Base-by-base conservation (phyloP, 2,113 vertebrate genomes). In the Uria lomvia region DNA sequence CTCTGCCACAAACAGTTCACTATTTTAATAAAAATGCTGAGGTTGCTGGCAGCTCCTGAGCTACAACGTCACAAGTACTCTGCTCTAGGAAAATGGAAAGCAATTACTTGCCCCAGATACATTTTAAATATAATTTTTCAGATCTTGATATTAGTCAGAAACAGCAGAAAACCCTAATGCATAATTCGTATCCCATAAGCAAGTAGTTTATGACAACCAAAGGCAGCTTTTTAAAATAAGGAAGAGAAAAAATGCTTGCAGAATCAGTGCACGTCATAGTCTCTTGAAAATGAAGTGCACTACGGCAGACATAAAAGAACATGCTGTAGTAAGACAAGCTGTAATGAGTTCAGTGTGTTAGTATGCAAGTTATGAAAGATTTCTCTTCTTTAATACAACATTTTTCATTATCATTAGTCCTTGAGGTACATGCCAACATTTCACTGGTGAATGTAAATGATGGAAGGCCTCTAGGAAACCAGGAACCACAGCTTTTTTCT, bases 381-480 rank as follows among this genome's bases (percentile, higher is more conserved):
- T 96, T 94, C 86, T 95, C 14, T 78, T 90, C 94, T 96, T 96
- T 92, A 96, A 95, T 74, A 85, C 82, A 96, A 82, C 79, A 95
- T 96, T 93, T 96, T 95, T 96, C 96, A 96, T 96, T 97, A 96
- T 94, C 95, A 96, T 97, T 96, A 97, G 88, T 96, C 97, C 95
- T 96, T 96, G 89, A 96, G 95, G 92, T 95, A 60, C 65, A 91
- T 30, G 53, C 68, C 85, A 95, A 29, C 71, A 49, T 94, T 92
- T 93, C 0, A 1, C 56, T 93, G 56, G n/a, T 78, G 92, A 96
- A 96, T 96, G 90, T 89, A 94, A 94, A 97, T 95, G 89, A 96
- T 73, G 60, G 78, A 93, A 93, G 80, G 82, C 68, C 71, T 92
- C 75, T 50, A 93, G 68, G 79, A 95, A 81, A 77, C 43, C 88